phyloP scores from a whole-genome alignment of 2,888 invertebrate species.

The Macrosoma leucophasiata region DNA sequence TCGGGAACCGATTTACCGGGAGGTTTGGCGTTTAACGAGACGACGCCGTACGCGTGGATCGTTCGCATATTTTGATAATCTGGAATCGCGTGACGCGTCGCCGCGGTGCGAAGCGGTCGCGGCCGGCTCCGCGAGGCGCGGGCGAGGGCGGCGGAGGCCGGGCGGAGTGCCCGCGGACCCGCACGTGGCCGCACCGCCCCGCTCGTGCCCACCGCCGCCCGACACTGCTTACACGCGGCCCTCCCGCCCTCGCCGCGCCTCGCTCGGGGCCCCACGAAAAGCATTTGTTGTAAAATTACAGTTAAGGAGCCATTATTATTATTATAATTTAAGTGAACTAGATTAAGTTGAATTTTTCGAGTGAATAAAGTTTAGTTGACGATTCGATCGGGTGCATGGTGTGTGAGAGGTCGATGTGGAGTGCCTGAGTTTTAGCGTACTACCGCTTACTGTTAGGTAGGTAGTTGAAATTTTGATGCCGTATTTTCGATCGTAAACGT shows the following conservation, averaged over 20 bases:
- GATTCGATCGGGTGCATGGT: slow-evolving; percentile 70
- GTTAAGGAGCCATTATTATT: slow-evolving; percentile 73
- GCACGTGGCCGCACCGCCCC: slow-evolving; percentile 39
- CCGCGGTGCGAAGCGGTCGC: slow-evolving; percentile 26
- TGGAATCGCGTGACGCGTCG: slow-evolving; percentile 12
- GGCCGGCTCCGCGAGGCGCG: slow-evolving; percentile 21
- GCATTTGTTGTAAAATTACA: slow-evolving; percentile 74
- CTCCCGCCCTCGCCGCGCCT: slow-evolving; percentile 51
- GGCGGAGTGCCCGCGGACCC: slow-evolving; percentile 21
- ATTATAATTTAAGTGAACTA: slow-evolving; percentile 70
- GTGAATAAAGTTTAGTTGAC: slow-evolving; percentile 69
- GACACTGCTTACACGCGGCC: slow-evolving; percentile 47
- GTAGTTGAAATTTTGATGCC: slow-evolving; percentile 74
- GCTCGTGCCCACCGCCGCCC: slow-evolving; percentile 39
- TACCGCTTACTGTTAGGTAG: slow-evolving; percentile 76
- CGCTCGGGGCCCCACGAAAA: slow-evolving; percentile 69
- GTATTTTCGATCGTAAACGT: slow-evolving; percentile 72
- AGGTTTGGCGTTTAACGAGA: too few species aligned
- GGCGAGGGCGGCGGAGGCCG: slow-evolving; percentile 17
- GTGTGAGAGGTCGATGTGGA: slow-evolving; percentile 70
- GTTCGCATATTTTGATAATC: slow-evolving; percentile 7
- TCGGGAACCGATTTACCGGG: too few species aligned
- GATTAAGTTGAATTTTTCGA: slow-evolving; percentile 74
- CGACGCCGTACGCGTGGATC: slow-evolving; percentile 1
- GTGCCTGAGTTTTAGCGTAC: slow-evolving; percentile 72